phyloP scores from a whole-genome alignment of 2,888 invertebrate species.

The Dasysyrphus albostriatus region DNA sequence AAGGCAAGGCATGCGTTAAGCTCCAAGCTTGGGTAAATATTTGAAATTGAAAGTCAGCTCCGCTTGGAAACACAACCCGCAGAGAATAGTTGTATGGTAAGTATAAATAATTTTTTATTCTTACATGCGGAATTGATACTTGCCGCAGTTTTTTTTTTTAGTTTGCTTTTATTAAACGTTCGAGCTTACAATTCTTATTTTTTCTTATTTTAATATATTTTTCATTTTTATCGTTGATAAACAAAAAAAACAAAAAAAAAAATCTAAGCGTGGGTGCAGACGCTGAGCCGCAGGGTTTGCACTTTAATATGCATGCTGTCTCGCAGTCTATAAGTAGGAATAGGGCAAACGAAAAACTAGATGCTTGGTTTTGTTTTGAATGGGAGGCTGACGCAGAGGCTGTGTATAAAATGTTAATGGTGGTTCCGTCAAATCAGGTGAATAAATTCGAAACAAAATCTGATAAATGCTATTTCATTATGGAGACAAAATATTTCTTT shows the following conservation, averaged over 20 bases:
- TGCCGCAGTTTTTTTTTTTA: conserved; percentile 1
- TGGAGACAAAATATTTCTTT: conserved; percentile 36
- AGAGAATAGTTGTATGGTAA: conserved; percentile 24
- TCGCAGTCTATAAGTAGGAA: neutral
- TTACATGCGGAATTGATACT: conserved; percentile 40
- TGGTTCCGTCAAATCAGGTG: conserved; percentile 27
- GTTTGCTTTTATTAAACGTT: neutral
- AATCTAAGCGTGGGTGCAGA: conserved; percentile 29
- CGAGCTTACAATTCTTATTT: neutral
- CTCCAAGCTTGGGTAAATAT: conserved; percentile 31
- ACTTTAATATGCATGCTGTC: neutral
- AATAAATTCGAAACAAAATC: conserved; percentile 35
- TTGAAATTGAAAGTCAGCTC: conserved; percentile 60
- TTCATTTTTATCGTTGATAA: conserved; percentile 15
- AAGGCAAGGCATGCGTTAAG: conserved; percentile 38
- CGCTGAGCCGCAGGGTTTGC: neutral
- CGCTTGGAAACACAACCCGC: conserved; percentile 38
- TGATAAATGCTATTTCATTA: conserved; percentile 50
- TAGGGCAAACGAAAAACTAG: neutral
- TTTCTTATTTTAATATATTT: neutral
- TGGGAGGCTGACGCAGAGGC: neutral
- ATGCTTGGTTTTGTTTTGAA: conserved; percentile 2
- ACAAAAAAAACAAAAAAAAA: neutral
- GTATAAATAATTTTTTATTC: conserved; percentile 36
- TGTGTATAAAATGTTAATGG: neutral